Conservation (phyloP, 1,140 invertebrate genomes). For the Glossosoma conforme region DNA sequence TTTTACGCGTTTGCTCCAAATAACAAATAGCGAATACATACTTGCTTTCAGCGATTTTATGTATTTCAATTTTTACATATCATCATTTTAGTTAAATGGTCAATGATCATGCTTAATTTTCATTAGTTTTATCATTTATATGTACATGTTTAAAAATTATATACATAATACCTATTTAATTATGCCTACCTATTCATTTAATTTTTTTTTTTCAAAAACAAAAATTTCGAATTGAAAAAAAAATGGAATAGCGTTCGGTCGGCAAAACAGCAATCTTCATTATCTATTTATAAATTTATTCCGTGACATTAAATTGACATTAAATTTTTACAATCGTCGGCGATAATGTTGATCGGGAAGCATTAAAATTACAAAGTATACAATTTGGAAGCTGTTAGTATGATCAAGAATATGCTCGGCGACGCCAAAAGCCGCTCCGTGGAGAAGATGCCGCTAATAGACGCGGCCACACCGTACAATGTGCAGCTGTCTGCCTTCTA, state of each 20-base stretch:
- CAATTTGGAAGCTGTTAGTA: not conserved
- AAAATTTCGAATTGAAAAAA: not conserved
- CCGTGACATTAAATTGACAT: not conserved
- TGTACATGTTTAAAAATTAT: not conserved
- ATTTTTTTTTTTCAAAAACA: too few species aligned
- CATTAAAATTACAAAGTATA: conserved; percentile 3
- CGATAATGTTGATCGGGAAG: not conserved
- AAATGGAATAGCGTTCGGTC: not conserved
- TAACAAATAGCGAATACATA: too few species aligned
- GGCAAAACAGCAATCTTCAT: not conserved
- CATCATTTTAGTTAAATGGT: not conserved
- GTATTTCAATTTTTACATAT: not conserved
- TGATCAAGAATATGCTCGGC: conserved; percentile 5
- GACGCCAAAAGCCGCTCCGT: conserved; percentile 7
- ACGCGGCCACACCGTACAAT: conserved; percentile 39
- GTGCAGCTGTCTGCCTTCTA: conserved; percentile 39
- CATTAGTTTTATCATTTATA: not conserved
- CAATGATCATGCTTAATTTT: not conserved
- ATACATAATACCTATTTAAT: not conserved
- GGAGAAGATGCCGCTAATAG: conserved; percentile 30
- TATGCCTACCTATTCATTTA: not conserved
- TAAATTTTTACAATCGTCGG: not conserved
- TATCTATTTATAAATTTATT: not conserved
- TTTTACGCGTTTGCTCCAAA: too few species aligned
- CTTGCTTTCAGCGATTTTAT: too few species aligned